Evolutionary conservation across 2,797 vertebrate species (phyloP), one percentile per base, ranked within the genome.

Genomic region (Sciaenops ocellatus): DNA sequence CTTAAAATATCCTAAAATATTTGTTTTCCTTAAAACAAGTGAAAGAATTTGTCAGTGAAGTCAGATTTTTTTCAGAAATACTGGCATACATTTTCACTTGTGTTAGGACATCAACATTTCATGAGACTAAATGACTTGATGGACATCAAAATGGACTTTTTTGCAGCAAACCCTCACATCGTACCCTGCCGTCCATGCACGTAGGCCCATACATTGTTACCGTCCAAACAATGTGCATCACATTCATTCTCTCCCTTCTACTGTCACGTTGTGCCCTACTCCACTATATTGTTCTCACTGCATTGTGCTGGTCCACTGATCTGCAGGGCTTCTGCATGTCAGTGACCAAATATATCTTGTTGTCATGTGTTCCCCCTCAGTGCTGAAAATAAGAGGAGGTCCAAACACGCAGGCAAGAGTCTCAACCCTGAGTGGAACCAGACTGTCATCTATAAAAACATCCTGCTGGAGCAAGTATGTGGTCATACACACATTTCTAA

Each of bases 361-460:
- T 91, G 63, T 87, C 83, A 69, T 92, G 78, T 92, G 69, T 89
- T 79, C 48, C 73, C 34, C 66, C 61, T 18, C 94, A 99, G 98
- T 89, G 97, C 97, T 76, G 98, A 99, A 82, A 98, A 98, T 93
- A 99, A 99, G 92, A 94, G 98, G 90, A 97, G 96, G 86, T 97
- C 97, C 82, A 99, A 99, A 87, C 97, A 97, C 4, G 89, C 96
- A 16, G 98, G 98, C 89, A 99, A 97, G 92, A 99, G 96, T 90
- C 90, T 97, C 92, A 99, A 99, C 91, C 98, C 98, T 1, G 98
- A 99, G 90, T 99, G 98, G 98, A 99, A 99, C 94, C 98, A 99
- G 95, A 99, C 98, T 0, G 98, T 99, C 84, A 99, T 99, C 95
- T 99, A 99, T 89, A 99, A 99, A 95, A 99, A 97, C 88, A 98